A percentile compares a stretch with the other conserved stretches of the same genome.
Evolutionary conservation across 2,113 vertebrate genomes (phyloP).

Genomic region (Prinia subflava): DNA sequence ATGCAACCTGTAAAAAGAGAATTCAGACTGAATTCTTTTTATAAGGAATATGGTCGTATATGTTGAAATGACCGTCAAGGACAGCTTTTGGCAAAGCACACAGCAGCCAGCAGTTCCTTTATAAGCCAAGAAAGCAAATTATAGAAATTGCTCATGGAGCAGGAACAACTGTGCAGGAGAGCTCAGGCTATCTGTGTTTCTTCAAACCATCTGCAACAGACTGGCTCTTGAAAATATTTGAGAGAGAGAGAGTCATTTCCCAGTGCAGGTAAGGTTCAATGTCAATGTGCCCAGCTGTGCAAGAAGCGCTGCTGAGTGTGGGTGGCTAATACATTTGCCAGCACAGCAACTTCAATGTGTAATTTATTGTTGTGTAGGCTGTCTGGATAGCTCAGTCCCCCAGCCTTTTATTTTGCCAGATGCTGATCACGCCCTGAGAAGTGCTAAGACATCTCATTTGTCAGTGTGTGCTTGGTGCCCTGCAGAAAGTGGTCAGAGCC

Average conservation of each 20-base stretch:
- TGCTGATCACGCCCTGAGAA: constrained; percentile 6
- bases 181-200: neutral
- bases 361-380: constrained; percentile 5
- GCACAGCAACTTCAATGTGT: neutral
- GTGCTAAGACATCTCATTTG: neutral
- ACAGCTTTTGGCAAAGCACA: neutral
- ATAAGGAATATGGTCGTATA: neutral
- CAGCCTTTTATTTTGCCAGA: constrained; percentile 10
- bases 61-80: neutral
- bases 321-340: neutral
- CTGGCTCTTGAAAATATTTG: neutral
- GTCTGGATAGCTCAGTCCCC: neutral
- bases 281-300: neutral
- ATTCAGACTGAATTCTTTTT: neutral
- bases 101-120: neutral
- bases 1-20: neutral
- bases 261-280: neutral
- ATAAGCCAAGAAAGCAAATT: neutral
- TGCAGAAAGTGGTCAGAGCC: neutral
- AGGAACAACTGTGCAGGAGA: neutral
- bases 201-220: neutral
- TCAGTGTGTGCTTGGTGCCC: neutral
- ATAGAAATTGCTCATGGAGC: neutral
- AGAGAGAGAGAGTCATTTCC: neutral
- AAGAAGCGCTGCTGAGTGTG: neutral